Conservation (phyloP, 1,140 invertebrate species). For the Spodoptera litura region DNA sequence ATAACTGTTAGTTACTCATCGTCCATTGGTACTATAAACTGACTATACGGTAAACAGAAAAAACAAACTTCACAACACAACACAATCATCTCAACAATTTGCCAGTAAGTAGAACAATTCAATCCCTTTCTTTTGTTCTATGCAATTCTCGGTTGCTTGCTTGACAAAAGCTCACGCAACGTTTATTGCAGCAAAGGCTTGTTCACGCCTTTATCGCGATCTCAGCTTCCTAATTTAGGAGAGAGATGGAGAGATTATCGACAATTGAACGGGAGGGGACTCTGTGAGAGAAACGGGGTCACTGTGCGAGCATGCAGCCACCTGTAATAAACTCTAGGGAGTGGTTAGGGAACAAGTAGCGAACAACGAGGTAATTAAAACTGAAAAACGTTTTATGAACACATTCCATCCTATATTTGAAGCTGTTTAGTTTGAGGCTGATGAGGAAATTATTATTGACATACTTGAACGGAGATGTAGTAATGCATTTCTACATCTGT, state of each 20-base stretch:
- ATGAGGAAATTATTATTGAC: constrained; percentile 9
- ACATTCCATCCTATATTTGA: not conserved
- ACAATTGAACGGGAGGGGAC: constrained; percentile 59
- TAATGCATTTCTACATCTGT: constrained; percentile 1
- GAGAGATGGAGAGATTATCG: constrained; percentile 66
- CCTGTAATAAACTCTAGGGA: constrained; percentile 59
- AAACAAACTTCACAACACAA: not conserved
- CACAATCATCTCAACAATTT: not conserved
- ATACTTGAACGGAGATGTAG: constrained; percentile 6
- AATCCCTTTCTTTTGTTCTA: constrained; percentile 1
- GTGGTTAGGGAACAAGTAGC: constrained; percentile 17
- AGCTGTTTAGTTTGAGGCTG: not conserved
- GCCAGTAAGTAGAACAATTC: constrained; percentile 1
- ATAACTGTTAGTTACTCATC: no score
- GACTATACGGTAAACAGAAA: not conserved
- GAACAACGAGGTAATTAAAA: constrained; percentile 1
- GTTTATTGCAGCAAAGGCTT: constrained; percentile 51
- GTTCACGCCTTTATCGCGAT: constrained; percentile 61
- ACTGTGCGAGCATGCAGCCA: constrained; percentile 71
- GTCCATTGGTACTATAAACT: no score
- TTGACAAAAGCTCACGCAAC: constrained; percentile 51
- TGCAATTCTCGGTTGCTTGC: not conserved
- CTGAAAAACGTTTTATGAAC: not conserved
- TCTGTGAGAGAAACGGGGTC: constrained; percentile 70
- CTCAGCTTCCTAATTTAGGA: constrained; percentile 67